Conservation (phyloP, 2,888 invertebrate species). For the Eudemis profundana region DNA sequence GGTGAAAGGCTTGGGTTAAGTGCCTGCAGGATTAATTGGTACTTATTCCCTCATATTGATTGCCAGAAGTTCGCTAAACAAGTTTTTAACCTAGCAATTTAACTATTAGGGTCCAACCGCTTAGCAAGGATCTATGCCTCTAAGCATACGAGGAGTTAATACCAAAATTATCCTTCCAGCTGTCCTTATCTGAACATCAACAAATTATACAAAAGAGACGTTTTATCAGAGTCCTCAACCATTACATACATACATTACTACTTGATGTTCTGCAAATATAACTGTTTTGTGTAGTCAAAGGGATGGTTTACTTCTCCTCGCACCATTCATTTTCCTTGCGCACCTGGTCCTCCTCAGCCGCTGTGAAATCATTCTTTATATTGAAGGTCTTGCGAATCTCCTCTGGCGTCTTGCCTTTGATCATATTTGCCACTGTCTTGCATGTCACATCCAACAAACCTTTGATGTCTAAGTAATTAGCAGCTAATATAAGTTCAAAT, state of each 20-base stretch:
- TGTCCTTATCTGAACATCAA: no score
- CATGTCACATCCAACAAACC: conserved; percentile 98
- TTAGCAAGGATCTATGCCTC: no score
- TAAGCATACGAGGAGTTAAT: no score
- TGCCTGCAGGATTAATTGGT: no score
- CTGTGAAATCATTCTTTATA: conserved; percentile 98
- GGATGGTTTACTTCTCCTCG: conserved; percentile 89
- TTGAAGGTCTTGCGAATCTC: conserved; percentile 98
- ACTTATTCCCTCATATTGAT: no score
- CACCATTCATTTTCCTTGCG: conserved; percentile 98
- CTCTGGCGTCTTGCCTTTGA: conserved; percentile 98
- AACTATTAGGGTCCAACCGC: no score
- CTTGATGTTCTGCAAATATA: conserved; percentile 21
- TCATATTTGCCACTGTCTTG: conserved; percentile 99
- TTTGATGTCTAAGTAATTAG: conserved; percentile 98
- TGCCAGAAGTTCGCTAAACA: no score
- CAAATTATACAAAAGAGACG: no score
- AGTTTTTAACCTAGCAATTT: no score
- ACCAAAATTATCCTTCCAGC: no score
- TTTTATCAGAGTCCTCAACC: conserved; percentile 8
- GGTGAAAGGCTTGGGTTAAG: no score
- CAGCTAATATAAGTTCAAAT: conserved; percentile 98
- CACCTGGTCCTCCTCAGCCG: conserved; percentile 99
- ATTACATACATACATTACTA: conserved; percentile 2
- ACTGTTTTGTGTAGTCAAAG: not conserved